Percentiles rank a stretch among this genome's conserved stretches.
phyloP scores from a whole-genome alignment of 2,888 invertebrate species.

The Digitonthophagus gazella region DNA sequence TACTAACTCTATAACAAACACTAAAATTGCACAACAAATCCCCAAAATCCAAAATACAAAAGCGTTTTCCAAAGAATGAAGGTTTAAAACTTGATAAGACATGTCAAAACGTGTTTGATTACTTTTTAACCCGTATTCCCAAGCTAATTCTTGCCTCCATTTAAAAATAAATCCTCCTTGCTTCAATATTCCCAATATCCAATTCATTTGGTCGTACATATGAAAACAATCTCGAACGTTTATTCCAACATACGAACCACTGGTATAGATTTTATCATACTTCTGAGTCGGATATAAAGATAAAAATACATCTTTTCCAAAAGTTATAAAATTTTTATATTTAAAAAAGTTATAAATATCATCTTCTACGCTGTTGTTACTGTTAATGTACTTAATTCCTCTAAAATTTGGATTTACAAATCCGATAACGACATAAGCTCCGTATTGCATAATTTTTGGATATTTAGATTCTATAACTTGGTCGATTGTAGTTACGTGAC shows the following conservation, averaged over 20 bases:
- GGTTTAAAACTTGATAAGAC: neutral
- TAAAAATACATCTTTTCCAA: neutral
- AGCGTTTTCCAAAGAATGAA: neutral
- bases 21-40: neutral
- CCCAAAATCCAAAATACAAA: neutral
- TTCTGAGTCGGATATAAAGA: neutral
- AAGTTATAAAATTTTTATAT: conserved; percentile 5
- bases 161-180: conserved; percentile 1
- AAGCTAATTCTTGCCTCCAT: neutral
- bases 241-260: neutral
- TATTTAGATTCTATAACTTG: conserved; percentile 1
- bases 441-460: conserved; percentile 3
- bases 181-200: neutral
- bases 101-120: neutral
- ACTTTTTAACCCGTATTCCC: neutral
- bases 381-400: neutral
- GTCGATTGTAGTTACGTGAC: neutral
- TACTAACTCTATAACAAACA: neutral
- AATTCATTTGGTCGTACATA: conserved; percentile 4
- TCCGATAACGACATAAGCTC: neutral
- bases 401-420: neutral
- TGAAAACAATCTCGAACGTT: conserved; percentile 8
- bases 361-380: neutral
- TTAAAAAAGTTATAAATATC: conserved; percentile 6
- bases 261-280: neutral